These are phyloP conservation scores for Argyresthia goedartella DNA, from an alignment of 2,888 invertebrate genomes.

Conservation along the genomic window DNA sequence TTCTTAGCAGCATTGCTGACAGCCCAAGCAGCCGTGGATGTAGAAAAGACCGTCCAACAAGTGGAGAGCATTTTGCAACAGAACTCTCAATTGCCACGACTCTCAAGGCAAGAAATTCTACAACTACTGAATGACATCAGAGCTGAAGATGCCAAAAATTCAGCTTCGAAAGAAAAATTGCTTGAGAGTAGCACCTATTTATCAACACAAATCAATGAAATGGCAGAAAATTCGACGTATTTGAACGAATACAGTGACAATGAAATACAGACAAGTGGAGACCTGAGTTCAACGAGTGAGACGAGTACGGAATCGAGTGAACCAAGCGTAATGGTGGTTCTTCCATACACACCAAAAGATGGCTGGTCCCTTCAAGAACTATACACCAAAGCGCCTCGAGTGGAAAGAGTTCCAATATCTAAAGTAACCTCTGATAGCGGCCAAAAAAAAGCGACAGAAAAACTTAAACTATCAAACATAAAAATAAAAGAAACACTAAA, in stretches of 20 bases:
- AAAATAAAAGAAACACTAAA: constrained; percentile 28
- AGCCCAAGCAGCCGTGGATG: constrained; percentile 42
- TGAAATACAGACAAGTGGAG: neutral
- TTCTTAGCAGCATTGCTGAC: constrained; percentile 26
- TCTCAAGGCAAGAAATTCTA: constrained; percentile 75
- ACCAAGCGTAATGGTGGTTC: constrained; percentile 73
- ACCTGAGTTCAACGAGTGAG: constrained; percentile 18
- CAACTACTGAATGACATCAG: constrained; percentile 76
- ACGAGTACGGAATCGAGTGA: constrained; percentile 35
- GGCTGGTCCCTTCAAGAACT: constrained; percentile 72
- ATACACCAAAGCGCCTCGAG: constrained; percentile 75
- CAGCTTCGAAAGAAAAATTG: constrained; percentile 23
- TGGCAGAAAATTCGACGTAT: constrained; percentile 5
- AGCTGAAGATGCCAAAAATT: constrained; percentile 54
- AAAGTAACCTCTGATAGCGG: constrained; percentile 34
- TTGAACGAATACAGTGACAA: constrained; percentile 13
- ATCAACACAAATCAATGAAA: neutral
- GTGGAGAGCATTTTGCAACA: constrained; percentile 74
- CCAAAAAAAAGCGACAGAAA: neutral
- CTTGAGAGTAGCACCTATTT: neutral
- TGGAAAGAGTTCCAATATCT: constrained; percentile 60
- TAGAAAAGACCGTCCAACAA: constrained; percentile 75
- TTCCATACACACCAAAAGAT: constrained; percentile 74
- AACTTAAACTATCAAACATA: constrained; percentile 18
- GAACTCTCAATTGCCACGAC: constrained; percentile 73